These are phyloP conservation scores for Hedya salicella DNA, from an alignment of 2,888 invertebrate species.

Conservation along the genomic window DNA sequence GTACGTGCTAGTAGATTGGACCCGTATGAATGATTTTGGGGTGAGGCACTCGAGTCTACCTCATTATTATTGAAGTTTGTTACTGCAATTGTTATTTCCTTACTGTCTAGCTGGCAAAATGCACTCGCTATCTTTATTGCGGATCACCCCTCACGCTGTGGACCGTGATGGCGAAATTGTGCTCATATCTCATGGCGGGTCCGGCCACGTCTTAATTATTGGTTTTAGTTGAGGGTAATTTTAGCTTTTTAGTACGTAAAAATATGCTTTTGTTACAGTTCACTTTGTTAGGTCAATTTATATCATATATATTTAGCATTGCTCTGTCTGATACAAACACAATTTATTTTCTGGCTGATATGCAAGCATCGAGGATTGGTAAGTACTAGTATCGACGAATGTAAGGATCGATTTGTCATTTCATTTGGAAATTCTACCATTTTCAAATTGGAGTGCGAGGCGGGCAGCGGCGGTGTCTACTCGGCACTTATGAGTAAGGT, in stretches of 20 bases:
- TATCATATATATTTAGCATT: too few species aligned
- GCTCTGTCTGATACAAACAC: too few species aligned
- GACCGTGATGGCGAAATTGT: conserved; percentile 32
- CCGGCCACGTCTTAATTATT: conserved; percentile 33
- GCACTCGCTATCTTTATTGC: conserved; percentile 31
- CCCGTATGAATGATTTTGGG: background rate
- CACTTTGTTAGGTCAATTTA: too few species aligned
- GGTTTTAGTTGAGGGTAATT: conserved; percentile 26
- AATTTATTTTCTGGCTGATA: too few species aligned
- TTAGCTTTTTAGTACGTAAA: background rate
- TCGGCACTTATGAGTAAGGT: too few species aligned
- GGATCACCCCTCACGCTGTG: conserved; percentile 30
- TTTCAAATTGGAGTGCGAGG: too few species aligned
- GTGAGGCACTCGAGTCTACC: background rate
- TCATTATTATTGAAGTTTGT: conserved; percentile 20
- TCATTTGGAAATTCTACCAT: too few species aligned
- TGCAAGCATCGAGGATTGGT: too few species aligned
- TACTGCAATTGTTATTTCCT: conserved; percentile 27
- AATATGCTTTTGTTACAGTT: too few species aligned
- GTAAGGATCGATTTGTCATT: too few species aligned
- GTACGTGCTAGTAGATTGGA: background rate
- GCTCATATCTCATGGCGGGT: conserved; percentile 26
- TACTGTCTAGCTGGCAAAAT: conserved; percentile 28
- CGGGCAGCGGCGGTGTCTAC: too few species aligned
- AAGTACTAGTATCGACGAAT: too few species aligned